Evolutionary conservation across 2,888 invertebrate genomes (phyloP), one percentile per base, ranked within the genome.

Genomic region (Lagria hirta): DNA sequence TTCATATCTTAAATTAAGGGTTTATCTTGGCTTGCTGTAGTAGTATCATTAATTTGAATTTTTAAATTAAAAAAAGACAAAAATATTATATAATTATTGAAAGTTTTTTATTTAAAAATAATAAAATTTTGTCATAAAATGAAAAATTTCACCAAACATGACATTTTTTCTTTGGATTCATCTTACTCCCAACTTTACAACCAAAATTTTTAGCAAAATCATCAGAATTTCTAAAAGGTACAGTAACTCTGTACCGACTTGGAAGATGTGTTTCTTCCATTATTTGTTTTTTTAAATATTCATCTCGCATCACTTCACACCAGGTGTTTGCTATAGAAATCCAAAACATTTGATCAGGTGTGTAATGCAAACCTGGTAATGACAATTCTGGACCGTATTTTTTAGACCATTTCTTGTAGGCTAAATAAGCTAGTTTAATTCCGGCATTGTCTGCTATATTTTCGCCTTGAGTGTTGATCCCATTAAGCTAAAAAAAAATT

Each of bases 361-460:
- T 62, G 46, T 24, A 47, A 3, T 17, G n/a, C n/a, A 50, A 18
- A 23, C 47, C 47, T 5, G 47, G 47, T 4, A 50, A 33, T 7
- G 17, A 27, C 5, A 14, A 15, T 22, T 49, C 49, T 8, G 29
- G 16, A 3, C 33, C 38, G 21, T 49, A 13, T 4, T 18, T 20
- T 35, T 46, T 20, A 4, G 20, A 3, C 47, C 47, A 50, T 8
- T 28, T 17, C 11, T 43, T 30, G 14, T 49, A 49, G 1, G 50
- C 50, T 2, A 35, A 21, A 38, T 47, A 93, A 0, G 92, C 88
- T 68, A 91, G 88, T 60, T 91, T 88, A 30, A 94, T 79, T 0
- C 93, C 94, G 0, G 92, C 93, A 63, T 93, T 93, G 65, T 94
- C 94, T 0, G 93, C 93, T 60, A 94, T 93, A 62, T 94, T 93